phyloP scores from a whole-genome alignment of 2,888 invertebrate species.

The Smittia sp. region DNA sequence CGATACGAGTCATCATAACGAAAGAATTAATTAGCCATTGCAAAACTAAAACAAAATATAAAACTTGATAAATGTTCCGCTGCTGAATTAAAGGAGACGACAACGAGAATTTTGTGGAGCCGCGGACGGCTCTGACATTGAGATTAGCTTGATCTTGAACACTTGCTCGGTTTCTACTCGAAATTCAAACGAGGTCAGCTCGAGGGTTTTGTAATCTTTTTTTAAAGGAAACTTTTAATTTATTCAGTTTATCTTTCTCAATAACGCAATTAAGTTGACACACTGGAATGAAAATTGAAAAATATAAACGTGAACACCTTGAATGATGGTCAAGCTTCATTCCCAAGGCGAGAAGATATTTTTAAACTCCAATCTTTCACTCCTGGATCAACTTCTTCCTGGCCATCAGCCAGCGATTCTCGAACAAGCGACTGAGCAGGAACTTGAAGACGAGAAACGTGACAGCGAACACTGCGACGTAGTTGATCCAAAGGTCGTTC shows the following conservation, averaged over 20 bases:
- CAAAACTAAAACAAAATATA: too few relatives aligned
- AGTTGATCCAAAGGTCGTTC: slow-evolving; percentile 33
- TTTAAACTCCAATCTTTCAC: background rate
- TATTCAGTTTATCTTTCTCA: background rate
- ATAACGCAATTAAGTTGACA: background rate
- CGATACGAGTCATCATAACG: background rate
- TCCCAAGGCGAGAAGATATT: too few relatives aligned
- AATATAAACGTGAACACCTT: background rate
- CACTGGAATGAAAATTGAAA: background rate
- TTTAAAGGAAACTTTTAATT: background rate
- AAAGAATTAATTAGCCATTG: background rate
- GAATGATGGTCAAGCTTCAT: background rate
- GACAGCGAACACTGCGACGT: slow-evolving; percentile 26
- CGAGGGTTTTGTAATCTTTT: background rate
- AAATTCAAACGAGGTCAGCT: background rate
- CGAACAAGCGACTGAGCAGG: too few relatives aligned
- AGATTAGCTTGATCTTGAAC: too few relatives aligned
- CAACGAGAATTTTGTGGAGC: too few relatives aligned
- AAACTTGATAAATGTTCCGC: too few relatives aligned
- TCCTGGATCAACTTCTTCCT: background rate
- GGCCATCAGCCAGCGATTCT: slow-evolving; percentile 20
- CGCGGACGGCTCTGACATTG: too few relatives aligned
- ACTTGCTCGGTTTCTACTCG: too few relatives aligned
- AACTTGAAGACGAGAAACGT: background rate
- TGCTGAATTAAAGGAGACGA: too few relatives aligned